A percentile compares a stretch with the other conserved stretches of the same genome.
Conservation (phyloP, 2,113 vertebrate species). For the Apteryx mantelli region DNA sequence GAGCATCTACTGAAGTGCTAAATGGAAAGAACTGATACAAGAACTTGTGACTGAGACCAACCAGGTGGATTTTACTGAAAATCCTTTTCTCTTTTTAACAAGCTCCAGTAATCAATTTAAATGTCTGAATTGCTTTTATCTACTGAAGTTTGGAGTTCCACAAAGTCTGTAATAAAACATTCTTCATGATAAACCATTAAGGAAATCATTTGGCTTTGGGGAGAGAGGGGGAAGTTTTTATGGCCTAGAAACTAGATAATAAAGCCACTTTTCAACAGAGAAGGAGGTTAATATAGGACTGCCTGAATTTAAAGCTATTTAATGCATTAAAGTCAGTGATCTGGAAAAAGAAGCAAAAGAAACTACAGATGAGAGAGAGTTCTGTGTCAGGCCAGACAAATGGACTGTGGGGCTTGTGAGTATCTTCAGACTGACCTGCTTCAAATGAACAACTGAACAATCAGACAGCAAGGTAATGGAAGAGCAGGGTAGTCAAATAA, state of each 20-base stretch:
- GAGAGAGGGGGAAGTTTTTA: neutral
- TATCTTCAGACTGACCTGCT: neutral
- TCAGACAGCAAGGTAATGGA: neutral
- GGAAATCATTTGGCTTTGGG: neutral
- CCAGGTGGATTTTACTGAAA: neutral
- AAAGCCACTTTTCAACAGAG: neutral
- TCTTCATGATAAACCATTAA: neutral
- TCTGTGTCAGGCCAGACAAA: neutral
- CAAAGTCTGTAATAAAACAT: neutral
- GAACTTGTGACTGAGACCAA: neutral
- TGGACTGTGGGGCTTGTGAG: neutral
- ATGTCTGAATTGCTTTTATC: fast-evolving
- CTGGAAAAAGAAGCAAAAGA: neutral
- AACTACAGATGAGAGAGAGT: neutral
- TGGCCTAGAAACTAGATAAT: neutral
- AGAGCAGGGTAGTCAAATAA: neutral
- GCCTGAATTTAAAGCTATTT: neutral
- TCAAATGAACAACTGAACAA: neutral
- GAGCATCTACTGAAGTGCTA: neutral
- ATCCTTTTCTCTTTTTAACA: neutral
- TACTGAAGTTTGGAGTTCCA: neutral
- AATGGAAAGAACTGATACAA: neutral
- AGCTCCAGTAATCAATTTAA: neutral
- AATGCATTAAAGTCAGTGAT: neutral
- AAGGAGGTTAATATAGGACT: neutral